phyloP scores from a whole-genome alignment of 2,797 vertebrate genomes.

The Macroramphosus scolopax region DNA sequence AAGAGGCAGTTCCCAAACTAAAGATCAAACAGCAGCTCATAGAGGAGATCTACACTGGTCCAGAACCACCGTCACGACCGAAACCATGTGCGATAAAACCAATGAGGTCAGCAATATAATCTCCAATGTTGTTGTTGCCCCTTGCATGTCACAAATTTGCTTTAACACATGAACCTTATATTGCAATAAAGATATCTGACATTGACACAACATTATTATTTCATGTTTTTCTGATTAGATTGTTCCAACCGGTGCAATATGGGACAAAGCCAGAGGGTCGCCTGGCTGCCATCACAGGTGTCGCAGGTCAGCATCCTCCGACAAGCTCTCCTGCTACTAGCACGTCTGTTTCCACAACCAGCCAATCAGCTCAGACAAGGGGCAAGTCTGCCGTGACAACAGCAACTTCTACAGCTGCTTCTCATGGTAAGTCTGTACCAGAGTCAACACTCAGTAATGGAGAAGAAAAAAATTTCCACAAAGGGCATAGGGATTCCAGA shows the following conservation, averaged over 20 bases:
- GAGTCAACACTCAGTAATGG: not conserved
- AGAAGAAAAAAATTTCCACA: constrained; percentile 7
- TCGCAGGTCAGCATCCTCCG: constrained; percentile 55
- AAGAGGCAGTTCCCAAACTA: constrained; percentile 83
- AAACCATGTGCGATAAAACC: constrained; percentile 88
- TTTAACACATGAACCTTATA: no score
- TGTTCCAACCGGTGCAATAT: constrained; percentile 91
- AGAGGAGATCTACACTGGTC: constrained; percentile 86
- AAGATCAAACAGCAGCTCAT: constrained; percentile 86
- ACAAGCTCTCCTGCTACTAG: constrained; percentile 63
- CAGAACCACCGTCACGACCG: constrained; percentile 78
- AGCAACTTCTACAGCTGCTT: constrained; percentile 72
- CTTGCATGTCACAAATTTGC: not conserved
- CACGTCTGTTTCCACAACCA: constrained; percentile 66
- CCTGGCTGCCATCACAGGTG: constrained; percentile 77
- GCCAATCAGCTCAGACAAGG: constrained; percentile 63
- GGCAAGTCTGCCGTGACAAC: constrained; percentile 78
- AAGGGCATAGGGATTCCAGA: not conserved
- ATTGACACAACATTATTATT: not conserved
- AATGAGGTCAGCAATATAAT: constrained; percentile 78
- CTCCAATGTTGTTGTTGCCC: not conserved
- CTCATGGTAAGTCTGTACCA: constrained; percentile 79
- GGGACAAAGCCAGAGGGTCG: constrained; percentile 92
- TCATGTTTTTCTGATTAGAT: constrained; percentile 60
- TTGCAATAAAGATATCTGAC: no score